phyloP scores from a whole-genome alignment of 2,888 invertebrate genomes.

The Andrena hattorfiana region DNA sequence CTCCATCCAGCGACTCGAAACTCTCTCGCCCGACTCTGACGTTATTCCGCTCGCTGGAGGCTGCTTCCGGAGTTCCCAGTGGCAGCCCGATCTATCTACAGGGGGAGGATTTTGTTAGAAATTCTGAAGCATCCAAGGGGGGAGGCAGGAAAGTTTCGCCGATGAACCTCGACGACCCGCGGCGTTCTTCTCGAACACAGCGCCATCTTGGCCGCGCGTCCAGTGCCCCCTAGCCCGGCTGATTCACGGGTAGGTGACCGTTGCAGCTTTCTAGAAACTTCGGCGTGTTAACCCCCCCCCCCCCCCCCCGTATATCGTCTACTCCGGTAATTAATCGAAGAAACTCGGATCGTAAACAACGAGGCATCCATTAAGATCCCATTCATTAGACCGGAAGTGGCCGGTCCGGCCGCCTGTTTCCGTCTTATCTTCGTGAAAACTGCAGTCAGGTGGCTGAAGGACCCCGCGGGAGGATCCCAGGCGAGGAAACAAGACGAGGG shows the following conservation, averaged over 20 bases:
- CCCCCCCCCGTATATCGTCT: conserved; percentile 45
- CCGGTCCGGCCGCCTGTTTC: conserved; percentile 30
- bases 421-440: conserved; percentile 46
- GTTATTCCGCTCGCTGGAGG: conserved; percentile 21
- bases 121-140: conserved; percentile 51
- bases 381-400: conserved; percentile 81
- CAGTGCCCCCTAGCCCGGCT: not conserved
- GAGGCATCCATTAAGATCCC: conserved; percentile 80
- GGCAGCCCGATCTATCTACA: conserved; percentile 21
- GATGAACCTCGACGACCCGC: conserved; percentile 14
- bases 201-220: conserved; percentile 26
- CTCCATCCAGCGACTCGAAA: not conserved
- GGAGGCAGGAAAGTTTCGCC: conserved; percentile 39
- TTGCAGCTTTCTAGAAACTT: conserved; percentile 65
- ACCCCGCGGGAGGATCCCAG: conserved; percentile 46
- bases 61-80: conserved; percentile 40
- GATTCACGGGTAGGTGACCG: conserved; percentile 48
- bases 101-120: conserved; percentile 57
- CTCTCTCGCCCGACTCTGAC: conserved; percentile 2
- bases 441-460: conserved; percentile 63
- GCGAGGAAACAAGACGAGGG: conserved; percentile 41
- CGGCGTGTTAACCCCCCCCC: conserved; percentile 63
- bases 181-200: conserved; percentile 26
- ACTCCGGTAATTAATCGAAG: conserved; percentile 78
- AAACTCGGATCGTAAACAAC: conserved; percentile 82